Evolutionary conservation across 1,140 invertebrate species (phyloP).

Genomic region (Zelostemma sp.): DNA sequence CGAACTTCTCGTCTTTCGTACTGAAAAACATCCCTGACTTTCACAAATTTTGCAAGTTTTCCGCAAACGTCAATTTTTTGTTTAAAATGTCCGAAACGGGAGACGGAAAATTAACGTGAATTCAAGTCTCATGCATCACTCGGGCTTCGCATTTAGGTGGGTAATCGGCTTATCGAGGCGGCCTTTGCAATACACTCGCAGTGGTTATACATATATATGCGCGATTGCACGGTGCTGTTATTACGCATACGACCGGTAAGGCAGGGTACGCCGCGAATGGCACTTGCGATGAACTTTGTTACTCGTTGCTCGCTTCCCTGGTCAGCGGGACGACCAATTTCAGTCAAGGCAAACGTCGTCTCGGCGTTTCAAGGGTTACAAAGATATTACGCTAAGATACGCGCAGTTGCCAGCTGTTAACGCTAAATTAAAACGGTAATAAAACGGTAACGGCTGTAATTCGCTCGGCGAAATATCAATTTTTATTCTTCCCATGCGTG

Average conservation of each 20-base stretch:
- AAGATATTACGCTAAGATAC: constrained; percentile 14
- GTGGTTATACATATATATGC: constrained; percentile 55
- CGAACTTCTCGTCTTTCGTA: no score
- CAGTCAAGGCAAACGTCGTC: neutral
- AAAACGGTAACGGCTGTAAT: neutral
- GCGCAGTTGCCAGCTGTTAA: constrained; percentile 24
- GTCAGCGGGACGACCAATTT: constrained; percentile 32
- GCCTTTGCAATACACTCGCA: constrained; percentile 60
- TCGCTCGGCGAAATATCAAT: neutral
- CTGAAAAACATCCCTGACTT: no score
- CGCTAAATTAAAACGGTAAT: neutral
- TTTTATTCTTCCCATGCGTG: neutral
- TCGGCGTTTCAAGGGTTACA: neutral
- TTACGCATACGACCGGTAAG: constrained; percentile 52
- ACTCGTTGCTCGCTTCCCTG: constrained; percentile 15
- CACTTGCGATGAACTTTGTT: constrained; percentile 40
- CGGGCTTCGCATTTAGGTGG: constrained; percentile 69
- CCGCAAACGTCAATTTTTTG: no score
- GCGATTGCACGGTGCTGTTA: constrained; percentile 52
- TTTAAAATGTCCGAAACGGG: constrained; percentile 14
- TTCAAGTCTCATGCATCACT: constrained; percentile 67
- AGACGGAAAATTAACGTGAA: constrained; percentile 54
- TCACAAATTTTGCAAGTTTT: no score
- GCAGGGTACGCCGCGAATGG: constrained; percentile 22
- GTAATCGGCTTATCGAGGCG: constrained; percentile 67